Evolutionary conservation across 2,797 vertebrate genomes (phyloP).

Genomic region (Pantherophis vulpinus): DNA sequence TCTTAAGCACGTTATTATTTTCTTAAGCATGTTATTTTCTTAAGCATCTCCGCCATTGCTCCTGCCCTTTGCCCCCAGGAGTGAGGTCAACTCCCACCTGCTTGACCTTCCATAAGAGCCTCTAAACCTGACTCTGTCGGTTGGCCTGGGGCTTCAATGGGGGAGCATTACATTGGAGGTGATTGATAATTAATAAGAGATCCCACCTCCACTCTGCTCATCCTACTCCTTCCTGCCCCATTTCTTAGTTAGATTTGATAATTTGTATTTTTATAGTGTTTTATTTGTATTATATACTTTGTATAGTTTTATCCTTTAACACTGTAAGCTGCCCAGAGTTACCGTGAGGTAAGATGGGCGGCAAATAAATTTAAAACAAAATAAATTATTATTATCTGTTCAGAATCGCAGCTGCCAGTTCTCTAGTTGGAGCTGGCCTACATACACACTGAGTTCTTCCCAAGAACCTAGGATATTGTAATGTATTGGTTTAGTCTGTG

Average conservation of each 20-base stretch:
- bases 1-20: background rate
- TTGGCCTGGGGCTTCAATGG: background rate
- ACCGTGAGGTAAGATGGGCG: background rate
- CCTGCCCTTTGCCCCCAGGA: background rate
- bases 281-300: background rate
- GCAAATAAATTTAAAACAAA: background rate
- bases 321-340: background rate
- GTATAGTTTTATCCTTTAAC: background rate
- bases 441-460: background rate
- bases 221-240: background rate
- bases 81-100: background rate
- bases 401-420: background rate
- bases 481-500: background rate
- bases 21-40: background rate
- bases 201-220: background rate
- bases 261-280: background rate
- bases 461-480: background rate
- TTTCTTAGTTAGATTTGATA: background rate
- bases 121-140: background rate
- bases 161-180: background rate
- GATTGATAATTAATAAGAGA: background rate
- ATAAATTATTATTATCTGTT: background rate
- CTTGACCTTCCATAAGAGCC: background rate
- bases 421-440: background rate
- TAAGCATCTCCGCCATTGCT: background rate